A percentile compares a stretch with the other conserved stretches of the same genome.
These are phyloP conservation scores for Caenorhabditis japonica DNA, from an alignment of 2,888 invertebrate species.

Conservation along the genomic window DNA sequence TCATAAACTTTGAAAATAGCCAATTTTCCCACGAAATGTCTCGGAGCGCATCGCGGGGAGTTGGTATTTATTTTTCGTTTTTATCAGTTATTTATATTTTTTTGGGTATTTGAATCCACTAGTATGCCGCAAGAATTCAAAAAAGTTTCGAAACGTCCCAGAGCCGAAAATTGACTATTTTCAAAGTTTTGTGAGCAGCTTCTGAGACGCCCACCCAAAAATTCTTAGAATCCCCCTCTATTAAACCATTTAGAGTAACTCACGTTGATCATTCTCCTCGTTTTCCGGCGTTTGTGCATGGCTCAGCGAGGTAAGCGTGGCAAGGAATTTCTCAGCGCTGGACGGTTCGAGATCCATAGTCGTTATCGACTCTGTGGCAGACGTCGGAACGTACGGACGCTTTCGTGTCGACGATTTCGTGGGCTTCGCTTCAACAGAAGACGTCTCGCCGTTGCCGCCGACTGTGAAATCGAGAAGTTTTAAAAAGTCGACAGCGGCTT, in stretches of 20 bases:
- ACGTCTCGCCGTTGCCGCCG: constrained; percentile 3
- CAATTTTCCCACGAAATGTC: too few species aligned
- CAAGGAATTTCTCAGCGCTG: constrained; percentile 55
- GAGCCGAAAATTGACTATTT: too few species aligned
- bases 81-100: too few species aligned
- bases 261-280: constrained; percentile 48
- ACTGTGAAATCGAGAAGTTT: constrained; percentile 39
- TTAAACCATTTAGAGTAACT: constrained; percentile 5
- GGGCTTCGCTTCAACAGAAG: background rate
- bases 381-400: constrained; percentile 46
- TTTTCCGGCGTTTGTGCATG: constrained; percentile 45
- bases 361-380: constrained; percentile 32
- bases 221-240: too few species aligned
- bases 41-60: too few species aligned
- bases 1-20: too few species aligned
- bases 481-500: constrained; percentile 23
- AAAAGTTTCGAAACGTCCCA: too few species aligned
- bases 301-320: constrained; percentile 52
- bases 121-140: too few species aligned
- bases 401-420: constrained; percentile 28
- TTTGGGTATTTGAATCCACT: too few species aligned
- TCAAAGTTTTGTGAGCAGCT: too few species aligned
- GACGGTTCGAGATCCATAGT: constrained; percentile 40
- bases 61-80: too few species aligned
- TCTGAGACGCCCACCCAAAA: too few species aligned